A percentile compares a stretch with the other conserved stretches of the same genome.
Evolutionary conservation across 2,113 vertebrate genomes (phyloP).

Genomic region (Amblyornis subalaris): DNA sequence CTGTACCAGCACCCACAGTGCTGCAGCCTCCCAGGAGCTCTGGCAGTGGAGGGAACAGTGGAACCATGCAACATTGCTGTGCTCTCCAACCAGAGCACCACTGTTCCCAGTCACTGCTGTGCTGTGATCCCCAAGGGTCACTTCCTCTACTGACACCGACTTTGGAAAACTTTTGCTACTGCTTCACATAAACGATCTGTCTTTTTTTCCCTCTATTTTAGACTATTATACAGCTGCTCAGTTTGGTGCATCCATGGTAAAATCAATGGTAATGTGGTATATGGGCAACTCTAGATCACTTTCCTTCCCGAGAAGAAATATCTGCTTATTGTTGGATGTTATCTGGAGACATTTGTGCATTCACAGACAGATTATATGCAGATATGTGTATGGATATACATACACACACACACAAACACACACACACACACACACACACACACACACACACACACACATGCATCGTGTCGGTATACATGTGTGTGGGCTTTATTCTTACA

Average conservation of each 20-base stretch:
- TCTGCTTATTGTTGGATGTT: background rate
- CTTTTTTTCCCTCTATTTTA: background rate
- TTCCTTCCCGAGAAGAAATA: background rate
- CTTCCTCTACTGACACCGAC: fast-evolving
- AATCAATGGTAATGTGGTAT: background rate
- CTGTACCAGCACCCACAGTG: fast-evolving
- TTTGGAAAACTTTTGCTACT: background rate
- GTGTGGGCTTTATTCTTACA: background rate
- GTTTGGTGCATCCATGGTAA: background rate
- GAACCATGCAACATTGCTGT: fast-evolving
- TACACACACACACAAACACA: fast-evolving
- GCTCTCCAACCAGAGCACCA: background rate
- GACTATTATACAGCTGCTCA: background rate
- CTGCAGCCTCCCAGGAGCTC: background rate
- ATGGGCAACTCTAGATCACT: background rate
- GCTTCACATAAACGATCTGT: background rate
- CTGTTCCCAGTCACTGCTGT: background rate
- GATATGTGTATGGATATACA: background rate
- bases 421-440: fast-evolving
- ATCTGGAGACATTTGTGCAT: background rate
- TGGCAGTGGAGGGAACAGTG: background rate
- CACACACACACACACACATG: fast-evolving
- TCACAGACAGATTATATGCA: background rate
- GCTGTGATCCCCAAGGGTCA: background rate
- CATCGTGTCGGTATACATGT: background rate